Percentiles rank a stretch among this genome's conserved stretches.
These are phyloP conservation scores for Ianthella basta DNA, from an alignment of 37 sponge, comb jelly and placozoan genomes.

Conservation along the genomic window DNA sequence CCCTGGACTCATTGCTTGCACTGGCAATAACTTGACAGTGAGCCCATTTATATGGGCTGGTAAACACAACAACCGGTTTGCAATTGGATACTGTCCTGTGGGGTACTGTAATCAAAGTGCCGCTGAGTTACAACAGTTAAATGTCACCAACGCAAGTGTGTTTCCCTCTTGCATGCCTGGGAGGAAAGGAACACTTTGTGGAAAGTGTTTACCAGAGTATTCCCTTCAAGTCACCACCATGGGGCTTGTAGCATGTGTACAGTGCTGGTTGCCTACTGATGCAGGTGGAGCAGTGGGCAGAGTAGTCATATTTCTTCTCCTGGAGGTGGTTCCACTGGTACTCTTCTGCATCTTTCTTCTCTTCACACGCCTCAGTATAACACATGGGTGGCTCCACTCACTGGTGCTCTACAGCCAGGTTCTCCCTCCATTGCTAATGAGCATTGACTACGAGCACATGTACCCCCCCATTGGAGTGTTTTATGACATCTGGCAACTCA, in stretches of 20 bases:
- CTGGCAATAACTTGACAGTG: not conserved
- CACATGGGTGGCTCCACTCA: slow-evolving; percentile 48
- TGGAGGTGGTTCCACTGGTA: slow-evolving; percentile 34
- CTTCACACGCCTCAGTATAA: slow-evolving; percentile 40
- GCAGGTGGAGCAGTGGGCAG: slow-evolving; percentile 18
- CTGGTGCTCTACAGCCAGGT: slow-evolving; percentile 67
- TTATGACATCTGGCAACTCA: slow-evolving; percentile 64
- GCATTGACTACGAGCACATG: not conserved
- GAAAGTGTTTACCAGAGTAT: slow-evolving; percentile 13
- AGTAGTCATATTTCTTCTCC: slow-evolving; percentile 39
- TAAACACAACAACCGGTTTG: not conserved
- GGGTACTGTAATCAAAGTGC: slow-evolving; percentile 8
- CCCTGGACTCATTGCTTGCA: not conserved
- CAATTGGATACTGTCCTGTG: slow-evolving; percentile 1
- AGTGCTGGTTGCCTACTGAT: not conserved
- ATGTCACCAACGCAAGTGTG: no score
- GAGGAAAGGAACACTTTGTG: slow-evolving; percentile 27
- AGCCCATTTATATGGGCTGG: not conserved
- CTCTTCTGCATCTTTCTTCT: slow-evolving; percentile 37
- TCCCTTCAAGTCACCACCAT: slow-evolving; percentile 30
- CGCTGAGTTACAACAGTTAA: no score
- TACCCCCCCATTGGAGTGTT: not conserved
- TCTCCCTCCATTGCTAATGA: slow-evolving; percentile 23
- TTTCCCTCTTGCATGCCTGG: not conserved
- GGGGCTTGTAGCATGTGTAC: not conserved